A percentile compares a stretch with the other conserved stretches of the same genome.
phyloP scores from a whole-genome alignment of 2,888 invertebrate species.

The Cheilosia variabilis region DNA sequence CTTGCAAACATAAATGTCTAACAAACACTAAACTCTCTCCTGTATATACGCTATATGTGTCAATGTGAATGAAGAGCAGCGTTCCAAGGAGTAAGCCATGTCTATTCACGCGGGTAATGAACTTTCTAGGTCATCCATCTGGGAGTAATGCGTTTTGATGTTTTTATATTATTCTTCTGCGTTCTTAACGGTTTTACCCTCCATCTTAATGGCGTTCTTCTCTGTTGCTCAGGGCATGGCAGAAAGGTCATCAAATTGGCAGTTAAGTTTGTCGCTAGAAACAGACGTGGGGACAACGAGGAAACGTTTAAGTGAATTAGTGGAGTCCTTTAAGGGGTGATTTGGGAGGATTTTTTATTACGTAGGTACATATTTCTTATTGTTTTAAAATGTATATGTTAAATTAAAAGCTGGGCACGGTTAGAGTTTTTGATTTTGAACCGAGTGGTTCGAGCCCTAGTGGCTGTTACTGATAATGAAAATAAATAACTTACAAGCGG shows the following conservation, averaged over 20 bases:
- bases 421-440: no score
- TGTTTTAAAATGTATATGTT: no score
- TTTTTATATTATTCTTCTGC: slow-evolving; percentile 15
- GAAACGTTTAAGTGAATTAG: slow-evolving; percentile 37
- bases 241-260: slow-evolving; percentile 20
- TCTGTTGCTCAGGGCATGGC: background rate
- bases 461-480: no score
- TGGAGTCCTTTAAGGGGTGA: slow-evolving; percentile 14
- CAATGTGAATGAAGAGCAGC: slow-evolving; percentile 8
- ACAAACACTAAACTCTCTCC: slow-evolving; percentile 23
- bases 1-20: slow-evolving; percentile 27
- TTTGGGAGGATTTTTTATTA: background rate
- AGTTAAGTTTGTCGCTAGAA: slow-evolving; percentile 25
- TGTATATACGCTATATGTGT: background rate
- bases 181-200: background rate
- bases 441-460: no score
- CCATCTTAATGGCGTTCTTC: background rate
- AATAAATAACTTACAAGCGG: no score
- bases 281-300: slow-evolving; percentile 13
- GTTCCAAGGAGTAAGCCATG: slow-evolving; percentile 43
- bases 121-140: slow-evolving; percentile 66
- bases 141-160: slow-evolving; percentile 54
- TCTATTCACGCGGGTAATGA: slow-evolving; percentile 66
- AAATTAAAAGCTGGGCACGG: no score
- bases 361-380: no score